Percentiles rank a stretch among this genome's conserved stretches.
Evolutionary conservation across 2,888 invertebrate species (phyloP).

Genomic region (Harpalus rubripes): DNA sequence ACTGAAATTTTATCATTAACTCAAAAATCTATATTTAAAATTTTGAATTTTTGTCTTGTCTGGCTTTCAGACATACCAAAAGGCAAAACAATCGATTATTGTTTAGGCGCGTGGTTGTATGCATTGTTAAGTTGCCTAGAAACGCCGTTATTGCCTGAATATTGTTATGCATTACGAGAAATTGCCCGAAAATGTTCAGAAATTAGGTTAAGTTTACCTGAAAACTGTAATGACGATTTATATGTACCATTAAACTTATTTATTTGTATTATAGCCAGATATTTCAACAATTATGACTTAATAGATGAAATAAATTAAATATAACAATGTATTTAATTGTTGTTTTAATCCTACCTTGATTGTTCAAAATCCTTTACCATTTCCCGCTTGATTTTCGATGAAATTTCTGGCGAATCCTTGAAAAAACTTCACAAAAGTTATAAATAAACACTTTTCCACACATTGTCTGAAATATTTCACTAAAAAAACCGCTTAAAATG

Average conservation of each 20-base stretch:
- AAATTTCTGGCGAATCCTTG: too few species aligned
- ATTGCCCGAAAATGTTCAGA: conserved; percentile 83
- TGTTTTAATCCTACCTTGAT: too few species aligned
- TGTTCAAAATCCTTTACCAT: too few species aligned
- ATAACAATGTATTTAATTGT: neutral
- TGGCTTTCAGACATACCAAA: conserved; percentile 76
- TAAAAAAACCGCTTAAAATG: too few species aligned
- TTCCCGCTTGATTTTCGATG: too few species aligned
- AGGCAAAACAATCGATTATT: conserved; percentile 73
- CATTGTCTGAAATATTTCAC: too few species aligned
- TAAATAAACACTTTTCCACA: too few species aligned
- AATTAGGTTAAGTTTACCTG: conserved; percentile 78
- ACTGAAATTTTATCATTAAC: conserved; percentile 77
- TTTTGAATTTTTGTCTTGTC: conserved; percentile 78
- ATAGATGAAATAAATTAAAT: conserved; percentile 77
- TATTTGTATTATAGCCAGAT: conserved; percentile 85
- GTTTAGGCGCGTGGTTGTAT: conserved; percentile 85
- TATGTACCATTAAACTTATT: conserved; percentile 82
- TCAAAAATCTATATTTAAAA: conserved; percentile 77
- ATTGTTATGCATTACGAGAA: conserved; percentile 82
- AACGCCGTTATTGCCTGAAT: conserved; percentile 84
- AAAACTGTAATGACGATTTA: conserved; percentile 74
- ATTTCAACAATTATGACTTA: conserved; percentile 86
- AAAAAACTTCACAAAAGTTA: too few species aligned
- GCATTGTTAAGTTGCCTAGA: conserved; percentile 83